Conservation (phyloP, 2,797 vertebrate genomes). For the Diceros bicornis region DNA sequence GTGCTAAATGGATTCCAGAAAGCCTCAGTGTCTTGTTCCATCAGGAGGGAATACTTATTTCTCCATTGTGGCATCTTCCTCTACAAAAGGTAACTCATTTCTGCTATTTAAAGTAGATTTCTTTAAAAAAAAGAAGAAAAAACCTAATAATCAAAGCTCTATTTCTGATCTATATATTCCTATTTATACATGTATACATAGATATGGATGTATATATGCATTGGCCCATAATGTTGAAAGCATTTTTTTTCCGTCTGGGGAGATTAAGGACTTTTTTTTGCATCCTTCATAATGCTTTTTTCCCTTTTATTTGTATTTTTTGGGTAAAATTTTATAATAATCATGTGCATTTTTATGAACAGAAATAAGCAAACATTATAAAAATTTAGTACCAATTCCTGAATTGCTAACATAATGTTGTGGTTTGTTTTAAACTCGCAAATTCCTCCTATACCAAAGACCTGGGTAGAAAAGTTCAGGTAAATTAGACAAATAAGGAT, state of each 20-base stretch:
- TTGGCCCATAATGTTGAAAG: not conserved
- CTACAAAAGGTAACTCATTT: constrained; percentile 79
- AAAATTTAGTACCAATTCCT: constrained; percentile 36
- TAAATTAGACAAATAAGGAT: constrained; percentile 35
- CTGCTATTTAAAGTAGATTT: constrained; percentile 60
- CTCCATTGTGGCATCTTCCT: constrained; percentile 69
- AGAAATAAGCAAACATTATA: constrained; percentile 57
- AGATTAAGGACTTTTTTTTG: not conserved
- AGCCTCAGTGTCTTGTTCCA: constrained; percentile 68
- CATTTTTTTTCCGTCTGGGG: constrained; percentile 17
- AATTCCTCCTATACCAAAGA: not conserved
- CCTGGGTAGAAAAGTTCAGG: not conserved
- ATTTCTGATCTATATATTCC: constrained; percentile 55
- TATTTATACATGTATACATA: constrained; percentile 1
- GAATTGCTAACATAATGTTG: not conserved
- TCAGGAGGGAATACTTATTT: constrained; percentile 77
- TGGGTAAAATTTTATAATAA: constrained; percentile 32
- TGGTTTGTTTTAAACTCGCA: constrained; percentile 50
- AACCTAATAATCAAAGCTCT: not conserved
- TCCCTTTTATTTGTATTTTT: not conserved
- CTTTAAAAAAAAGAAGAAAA: constrained; percentile 39
- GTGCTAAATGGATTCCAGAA: constrained; percentile 81
- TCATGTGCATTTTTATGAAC: constrained; percentile 46
- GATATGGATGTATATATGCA: not conserved
- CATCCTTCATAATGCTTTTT: not conserved